These are phyloP conservation scores for Ageneiosus marmoratus DNA, from an alignment of 2,113 vertebrate genomes.

Conservation along the genomic window DNA sequence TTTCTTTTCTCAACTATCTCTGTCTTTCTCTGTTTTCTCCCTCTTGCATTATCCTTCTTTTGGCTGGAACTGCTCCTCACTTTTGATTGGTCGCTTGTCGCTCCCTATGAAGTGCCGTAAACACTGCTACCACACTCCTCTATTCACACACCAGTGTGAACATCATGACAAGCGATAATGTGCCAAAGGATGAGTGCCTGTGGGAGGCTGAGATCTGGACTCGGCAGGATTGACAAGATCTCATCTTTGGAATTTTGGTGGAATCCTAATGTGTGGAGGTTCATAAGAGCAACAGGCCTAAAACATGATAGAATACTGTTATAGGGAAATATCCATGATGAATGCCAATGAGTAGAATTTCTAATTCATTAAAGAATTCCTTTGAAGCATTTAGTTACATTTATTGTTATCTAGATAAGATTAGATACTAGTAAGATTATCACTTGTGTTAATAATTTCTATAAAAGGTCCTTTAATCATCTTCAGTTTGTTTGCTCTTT, in stretches of 20 bases:
- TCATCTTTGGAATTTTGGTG: background rate
- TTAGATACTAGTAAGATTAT: too few relatives aligned
- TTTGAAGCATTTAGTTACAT: background rate
- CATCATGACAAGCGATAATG: slow-evolving; percentile 21
- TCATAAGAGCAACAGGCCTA: background rate
- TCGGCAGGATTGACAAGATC: background rate
- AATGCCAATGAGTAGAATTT: too few relatives aligned
- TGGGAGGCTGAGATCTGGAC: background rate
- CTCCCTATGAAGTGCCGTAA: background rate
- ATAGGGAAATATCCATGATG: background rate
- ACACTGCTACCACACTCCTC: background rate
- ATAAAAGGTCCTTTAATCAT: background rate
- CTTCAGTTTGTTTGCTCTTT: background rate
- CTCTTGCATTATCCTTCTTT: background rate
- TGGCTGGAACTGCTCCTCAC: background rate
- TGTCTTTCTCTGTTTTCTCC: background rate
- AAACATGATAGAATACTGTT: background rate
- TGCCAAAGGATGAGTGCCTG: background rate
- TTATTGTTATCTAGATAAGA: too few relatives aligned
- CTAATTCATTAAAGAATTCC: background rate
- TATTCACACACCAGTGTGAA: background rate
- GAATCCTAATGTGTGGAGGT: background rate
- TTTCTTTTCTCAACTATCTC: background rate
- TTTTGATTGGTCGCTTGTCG: slow-evolving; percentile 29
- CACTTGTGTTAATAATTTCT: too few relatives aligned